phyloP scores from a whole-genome alignment of 1,140 invertebrate species.

The Eriosoma lanigerum region DNA sequence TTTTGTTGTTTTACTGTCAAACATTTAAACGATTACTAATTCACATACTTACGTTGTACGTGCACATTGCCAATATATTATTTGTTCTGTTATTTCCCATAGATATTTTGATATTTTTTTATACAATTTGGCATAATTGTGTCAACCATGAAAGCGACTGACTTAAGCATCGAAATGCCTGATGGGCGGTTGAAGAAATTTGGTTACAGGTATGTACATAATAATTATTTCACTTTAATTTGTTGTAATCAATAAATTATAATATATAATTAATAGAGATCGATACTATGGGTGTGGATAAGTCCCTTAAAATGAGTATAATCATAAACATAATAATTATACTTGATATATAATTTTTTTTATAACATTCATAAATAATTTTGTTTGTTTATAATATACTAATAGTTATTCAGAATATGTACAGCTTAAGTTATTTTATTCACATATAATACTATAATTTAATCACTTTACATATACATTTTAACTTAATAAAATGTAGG shows the following conservation, averaged over 20 bases:
- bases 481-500: too few species aligned
- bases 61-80: background rate
- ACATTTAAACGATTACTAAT: background rate
- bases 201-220: constrained; percentile 30
- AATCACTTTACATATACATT: too few species aligned
- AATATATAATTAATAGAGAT: too few species aligned
- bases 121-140: background rate
- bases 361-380: background rate
- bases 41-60: background rate
- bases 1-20: background rate
- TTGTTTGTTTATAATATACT: background rate
- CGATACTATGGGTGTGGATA: too few species aligned
- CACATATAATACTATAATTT: too few species aligned
- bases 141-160: constrained; percentile 24
- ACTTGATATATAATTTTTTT: background rate
- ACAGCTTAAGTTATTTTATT: too few species aligned
- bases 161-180: constrained; percentile 38
- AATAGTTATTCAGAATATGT: too few species aligned
- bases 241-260: background rate
- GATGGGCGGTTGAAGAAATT: constrained; percentile 36
- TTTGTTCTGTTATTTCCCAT: background rate
- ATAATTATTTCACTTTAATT: background rate
- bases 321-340: too few species aligned
- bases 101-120: background rate
- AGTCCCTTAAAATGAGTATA: background rate